Evolutionary conservation across 2,113 vertebrate genomes (phyloP), one percentile per base, ranked within the genome.

Genomic region (Nyctereutes procyonoides): DNA sequence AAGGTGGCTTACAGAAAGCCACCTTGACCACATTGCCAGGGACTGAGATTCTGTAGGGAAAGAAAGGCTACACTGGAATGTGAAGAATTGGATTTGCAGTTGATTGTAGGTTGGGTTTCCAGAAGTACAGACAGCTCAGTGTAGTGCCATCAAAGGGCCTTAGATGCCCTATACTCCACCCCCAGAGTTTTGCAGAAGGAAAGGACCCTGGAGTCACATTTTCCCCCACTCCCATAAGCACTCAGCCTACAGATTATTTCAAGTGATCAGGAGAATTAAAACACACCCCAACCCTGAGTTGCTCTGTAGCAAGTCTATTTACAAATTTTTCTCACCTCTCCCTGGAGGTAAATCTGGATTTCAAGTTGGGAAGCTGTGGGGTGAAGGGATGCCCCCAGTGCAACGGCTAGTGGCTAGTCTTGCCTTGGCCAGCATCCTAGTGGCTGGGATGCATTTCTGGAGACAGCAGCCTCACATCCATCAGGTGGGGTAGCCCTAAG

Each of bases 211-310:
- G 87, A 94, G 95, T 93, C 85, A 79, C 67, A 35, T 76, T 88
- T 85, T 95, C 93, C 87, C 96, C 32, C 38, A 92, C 84, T 86
- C 77, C 91, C 71, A 88, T 91, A 96, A 97, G 82, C 97, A 96
- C 69, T 79, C 81, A 62, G 94, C 86, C 96, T 97, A 95, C 79
- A 97, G 95, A 97, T 92, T 95, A 96, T 93, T 98, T 98, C 97
- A 98, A 97, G 96, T 97, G 97, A 98, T 89, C 97, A 98, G 97
- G 97, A 96, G 96, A 96, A 96, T 89, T 91, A 97, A 96, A 93
- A 98, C 93, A 97, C 69, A 96, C 93, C 96, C 97, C 94, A 96
- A 97, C 96, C 97, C 97, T 95, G 96, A 96, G 95, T 94, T 98
- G 85, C 87, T 93, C 77, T 96, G 92, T 74, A 94, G 95, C 91